Base-by-base conservation (phyloP, 2,888 invertebrate genomes). In the Psylliodes chrysocephalus region DNA sequence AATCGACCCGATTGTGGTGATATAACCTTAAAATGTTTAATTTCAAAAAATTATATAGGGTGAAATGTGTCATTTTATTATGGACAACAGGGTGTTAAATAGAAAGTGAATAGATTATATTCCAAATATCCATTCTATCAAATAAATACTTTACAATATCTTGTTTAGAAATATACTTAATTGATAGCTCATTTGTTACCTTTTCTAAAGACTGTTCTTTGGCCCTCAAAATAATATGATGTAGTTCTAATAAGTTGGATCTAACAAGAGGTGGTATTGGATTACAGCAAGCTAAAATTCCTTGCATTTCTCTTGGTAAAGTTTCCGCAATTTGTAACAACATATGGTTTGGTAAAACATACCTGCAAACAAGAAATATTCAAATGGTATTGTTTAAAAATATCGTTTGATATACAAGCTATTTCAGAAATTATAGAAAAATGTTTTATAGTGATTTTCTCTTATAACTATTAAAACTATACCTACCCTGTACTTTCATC, bases 311-410 rank as follows among this genome's bases (percentile, higher is more conserved):
- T 56, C 94, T 87, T 0, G 97, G 98, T 64, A 98, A 81, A 15
- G 87, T 85, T 81, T 97, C 95, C 0, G 95, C 89, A 63, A 98
- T 92, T 78, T 94, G 90, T 56, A 98, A 79, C 83, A 99, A 81
- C 96, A 97, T 96, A 81, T 98, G 96, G 82, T 96, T 96, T 0
- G 98, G 98, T 62, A 99, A 84, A 47, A 99, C 92, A 82, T 94
- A 98, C 30, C 92, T 91, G 77, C 15, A 81, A 49, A 42, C 35
- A 8, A 18, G 42, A 60, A 67, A 35, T 47, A 55, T 19, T 14
- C 7, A 17, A 40, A 15, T 2, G 3, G 8, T 17, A 44, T 8
- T 44, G 19, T 19, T 1, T n/a, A n/a, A n/a, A n/a, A n/a, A n/a
- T n/a, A n/a, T n/a, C n/a, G n/a, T n/a, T n/a, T n/a, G n/a, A n/a